Percentiles rank a stretch among this genome's conserved stretches.
Conservation (phyloP, 2,888 invertebrate genomes). For the Habrosyne pyritoides region DNA sequence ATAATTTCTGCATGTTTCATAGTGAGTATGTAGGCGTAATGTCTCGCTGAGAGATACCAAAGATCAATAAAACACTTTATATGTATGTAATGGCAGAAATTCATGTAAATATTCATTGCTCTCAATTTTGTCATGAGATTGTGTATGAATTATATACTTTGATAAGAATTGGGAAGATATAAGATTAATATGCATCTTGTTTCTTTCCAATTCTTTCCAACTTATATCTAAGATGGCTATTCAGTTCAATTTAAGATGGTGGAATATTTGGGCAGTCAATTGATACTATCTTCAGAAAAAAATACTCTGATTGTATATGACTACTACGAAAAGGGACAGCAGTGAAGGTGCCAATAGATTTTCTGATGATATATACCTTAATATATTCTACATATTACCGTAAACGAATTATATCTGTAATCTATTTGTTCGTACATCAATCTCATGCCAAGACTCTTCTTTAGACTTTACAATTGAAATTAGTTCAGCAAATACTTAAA, state of each 20-base stretch:
- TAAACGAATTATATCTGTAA: neutral
- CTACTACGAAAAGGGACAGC: no score
- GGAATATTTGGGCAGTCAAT: no score
- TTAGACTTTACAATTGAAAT: conserved; percentile 22
- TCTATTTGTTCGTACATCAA: conserved; percentile 5
- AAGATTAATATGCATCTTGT: no score
- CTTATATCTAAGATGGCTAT: no score
- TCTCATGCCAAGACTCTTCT: conserved; percentile 21
- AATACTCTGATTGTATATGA: no score
- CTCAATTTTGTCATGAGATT: conserved; percentile 22
- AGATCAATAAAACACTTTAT: conserved; percentile 25
- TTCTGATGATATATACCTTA: no score
- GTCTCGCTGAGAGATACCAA: conserved; percentile 30
- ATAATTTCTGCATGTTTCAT: conserved; percentile 16
- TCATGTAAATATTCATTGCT: conserved; percentile 35
- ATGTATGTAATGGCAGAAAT: conserved; percentile 16
- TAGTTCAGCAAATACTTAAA: conserved; percentile 42
- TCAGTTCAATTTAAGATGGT: no score
- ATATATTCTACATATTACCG: rapidly evolving
- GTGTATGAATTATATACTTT: neutral
- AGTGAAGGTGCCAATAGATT: no score
- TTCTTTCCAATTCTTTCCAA: no score
- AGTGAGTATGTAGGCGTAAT: conserved; percentile 14
- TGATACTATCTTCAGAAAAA: no score
- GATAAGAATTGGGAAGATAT: neutral